These are phyloP conservation scores for Muscina levida DNA, from an alignment of 2,888 invertebrate genomes.

Conservation along the genomic window DNA sequence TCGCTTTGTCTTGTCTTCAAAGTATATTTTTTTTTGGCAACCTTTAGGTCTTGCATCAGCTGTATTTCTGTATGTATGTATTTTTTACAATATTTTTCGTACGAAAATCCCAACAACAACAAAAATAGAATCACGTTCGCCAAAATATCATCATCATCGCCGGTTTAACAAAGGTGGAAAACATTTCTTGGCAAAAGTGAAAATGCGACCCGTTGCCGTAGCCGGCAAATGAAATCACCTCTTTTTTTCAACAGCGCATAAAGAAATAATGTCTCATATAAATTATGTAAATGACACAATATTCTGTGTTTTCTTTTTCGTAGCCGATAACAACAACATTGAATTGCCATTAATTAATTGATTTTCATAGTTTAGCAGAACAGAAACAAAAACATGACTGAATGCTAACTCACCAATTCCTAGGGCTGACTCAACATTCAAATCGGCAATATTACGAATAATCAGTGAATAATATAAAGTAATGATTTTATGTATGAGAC, in stretches of 20 bases:
- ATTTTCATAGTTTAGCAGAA: slow-evolving; percentile 22
- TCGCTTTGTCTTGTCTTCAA: slow-evolving; percentile 22
- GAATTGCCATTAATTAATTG: slow-evolving; percentile 34
- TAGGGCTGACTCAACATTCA: slow-evolving; percentile 23
- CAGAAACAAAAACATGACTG: background rate
- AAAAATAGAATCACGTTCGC: slow-evolving; percentile 46
- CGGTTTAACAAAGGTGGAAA: slow-evolving; percentile 48
- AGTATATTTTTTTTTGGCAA: slow-evolving; percentile 54
- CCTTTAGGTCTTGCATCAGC: slow-evolving; percentile 61
- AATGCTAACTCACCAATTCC: slow-evolving; percentile 1
- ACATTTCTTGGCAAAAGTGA: slow-evolving; percentile 42
- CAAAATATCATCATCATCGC: slow-evolving; percentile 40
- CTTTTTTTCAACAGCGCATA: slow-evolving; percentile 46
- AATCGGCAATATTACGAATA: slow-evolving; percentile 13
- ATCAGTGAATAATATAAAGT: background rate
- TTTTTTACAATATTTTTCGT: slow-evolving; percentile 59
- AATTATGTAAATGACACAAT: slow-evolving; percentile 56
- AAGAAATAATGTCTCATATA: slow-evolving; percentile 58
- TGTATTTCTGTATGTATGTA: slow-evolving; percentile 26
- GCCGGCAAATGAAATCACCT: slow-evolving; percentile 52
- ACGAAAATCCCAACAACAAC: slow-evolving; percentile 25
- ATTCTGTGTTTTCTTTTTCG: slow-evolving; percentile 9
- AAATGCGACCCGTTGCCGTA: slow-evolving; percentile 39
- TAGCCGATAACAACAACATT: slow-evolving; percentile 9
- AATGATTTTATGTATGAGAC: background rate